These are phyloP conservation scores for Oophaga sylvatica DNA, from an alignment of 2,797 vertebrate species.

Conservation along the genomic window DNA sequence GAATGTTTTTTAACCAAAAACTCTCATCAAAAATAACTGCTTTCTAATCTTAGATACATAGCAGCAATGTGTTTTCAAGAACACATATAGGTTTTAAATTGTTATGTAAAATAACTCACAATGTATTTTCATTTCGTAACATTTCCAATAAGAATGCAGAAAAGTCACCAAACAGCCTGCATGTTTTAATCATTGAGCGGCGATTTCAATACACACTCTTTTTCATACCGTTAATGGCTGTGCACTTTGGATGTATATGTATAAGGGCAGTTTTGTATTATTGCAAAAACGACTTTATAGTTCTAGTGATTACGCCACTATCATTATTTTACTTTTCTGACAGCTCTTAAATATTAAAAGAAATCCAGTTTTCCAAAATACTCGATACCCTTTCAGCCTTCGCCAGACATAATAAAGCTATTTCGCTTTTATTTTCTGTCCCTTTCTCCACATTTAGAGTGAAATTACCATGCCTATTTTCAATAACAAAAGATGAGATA, in stretches of 20 bases:
- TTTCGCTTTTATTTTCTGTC: slow-evolving; percentile 37
- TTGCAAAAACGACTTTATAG: slow-evolving; percentile 21
- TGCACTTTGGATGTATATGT: not conserved
- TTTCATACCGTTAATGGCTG: not conserved
- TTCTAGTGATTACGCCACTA: slow-evolving; percentile 13
- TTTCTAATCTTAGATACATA: too few species aligned
- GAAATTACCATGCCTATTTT: slow-evolving; percentile 58
- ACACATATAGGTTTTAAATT: too few species aligned
- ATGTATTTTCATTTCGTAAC: too few species aligned
- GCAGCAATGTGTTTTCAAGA: too few species aligned
- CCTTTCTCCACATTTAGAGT: slow-evolving; percentile 22
- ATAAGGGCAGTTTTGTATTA: slow-evolving; percentile 15
- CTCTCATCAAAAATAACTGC: too few species aligned
- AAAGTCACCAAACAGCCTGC: not conserved
- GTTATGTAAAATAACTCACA: too few species aligned
- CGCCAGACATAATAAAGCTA: slow-evolving; percentile 44
- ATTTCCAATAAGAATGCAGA: not conserved
- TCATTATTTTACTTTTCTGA: slow-evolving; percentile 44
- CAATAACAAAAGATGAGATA: slow-evolving; percentile 56
- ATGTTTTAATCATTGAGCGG: not conserved
- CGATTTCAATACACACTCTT: not conserved
- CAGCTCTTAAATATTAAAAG: slow-evolving; percentile 55
- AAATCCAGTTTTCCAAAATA: slow-evolving; percentile 46
- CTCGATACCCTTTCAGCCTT: slow-evolving; percentile 54
- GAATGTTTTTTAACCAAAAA: too few species aligned